Conservation (phyloP, 2,797 vertebrate genomes). For the Amblyraja radiata region DNA sequence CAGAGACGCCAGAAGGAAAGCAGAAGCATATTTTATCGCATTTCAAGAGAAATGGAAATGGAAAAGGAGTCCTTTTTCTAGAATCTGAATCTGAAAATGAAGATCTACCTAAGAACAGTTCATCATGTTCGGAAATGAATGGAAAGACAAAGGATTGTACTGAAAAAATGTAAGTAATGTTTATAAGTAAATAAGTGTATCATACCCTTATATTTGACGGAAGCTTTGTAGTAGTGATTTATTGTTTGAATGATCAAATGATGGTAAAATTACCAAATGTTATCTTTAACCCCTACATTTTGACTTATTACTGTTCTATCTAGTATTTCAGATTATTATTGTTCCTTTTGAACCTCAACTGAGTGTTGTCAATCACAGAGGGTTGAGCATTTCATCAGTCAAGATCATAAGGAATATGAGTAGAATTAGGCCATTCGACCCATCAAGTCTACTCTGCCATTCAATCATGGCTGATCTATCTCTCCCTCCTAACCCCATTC, state of each 20-base stretch:
- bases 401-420: too few species aligned
- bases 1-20: constrained; percentile 66
- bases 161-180: constrained; percentile 23
- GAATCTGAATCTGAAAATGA: constrained; percentile 61
- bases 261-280: background rate
- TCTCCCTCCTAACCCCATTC: too few species aligned
- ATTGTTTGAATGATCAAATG: background rate
- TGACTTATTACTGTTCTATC: background rate
- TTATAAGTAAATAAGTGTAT: background rate
- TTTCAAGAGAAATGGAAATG: constrained; percentile 47
- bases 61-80: constrained; percentile 49
- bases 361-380: background rate
- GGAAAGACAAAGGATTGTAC: background rate
- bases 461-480: too few species aligned
- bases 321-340: background rate
- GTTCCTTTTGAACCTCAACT: background rate
- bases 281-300: background rate
- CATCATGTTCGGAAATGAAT: background rate
- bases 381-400: too few species aligned
- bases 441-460: too few species aligned
- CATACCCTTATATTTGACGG: background rate
- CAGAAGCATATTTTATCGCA: constrained; percentile 47
- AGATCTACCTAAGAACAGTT: background rate
- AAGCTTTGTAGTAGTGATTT: background rate
- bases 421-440: too few species aligned